phyloP scores from a whole-genome alignment of 2,888 invertebrate species.

The Caenorhabditis sp. region DNA sequence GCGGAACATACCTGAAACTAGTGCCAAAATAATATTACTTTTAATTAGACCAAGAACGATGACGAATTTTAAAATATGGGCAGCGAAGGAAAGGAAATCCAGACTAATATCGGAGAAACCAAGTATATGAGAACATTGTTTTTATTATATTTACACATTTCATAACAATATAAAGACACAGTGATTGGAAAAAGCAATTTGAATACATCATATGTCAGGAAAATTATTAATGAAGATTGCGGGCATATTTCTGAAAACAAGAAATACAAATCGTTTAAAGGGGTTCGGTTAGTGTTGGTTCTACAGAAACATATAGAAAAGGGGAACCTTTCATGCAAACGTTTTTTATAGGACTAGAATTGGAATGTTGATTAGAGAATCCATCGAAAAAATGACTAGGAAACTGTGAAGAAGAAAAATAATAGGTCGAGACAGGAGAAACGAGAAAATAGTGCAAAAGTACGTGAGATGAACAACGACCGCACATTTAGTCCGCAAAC shows the following conservation, averaged over 20 bases:
- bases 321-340: conserved; percentile 17
- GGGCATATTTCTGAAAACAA: conserved; percentile 61
- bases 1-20: conserved; percentile 69
- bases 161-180: too few species aligned
- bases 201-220: not conserved
- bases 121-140: too few species aligned
- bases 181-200: not conserved
- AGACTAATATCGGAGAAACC: not conserved
- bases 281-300: not conserved
- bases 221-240: conserved; percentile 56
- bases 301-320: not conserved
- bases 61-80: not conserved
- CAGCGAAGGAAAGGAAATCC: not conserved
- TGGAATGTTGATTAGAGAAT: conserved; percentile 34
- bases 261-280: not conserved
- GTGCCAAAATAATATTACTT: not conserved
- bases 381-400: conserved; percentile 37
- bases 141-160: too few species aligned
- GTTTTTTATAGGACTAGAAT: conserved; percentile 32
- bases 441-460: conserved; percentile 47
- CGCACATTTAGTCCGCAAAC: conserved; percentile 65
- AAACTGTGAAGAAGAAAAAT: conserved; percentile 23
- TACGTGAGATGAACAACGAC: conserved; percentile 67
- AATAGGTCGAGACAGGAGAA: conserved; percentile 21
- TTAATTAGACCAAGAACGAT: not conserved